phyloP scores from a whole-genome alignment of 2,888 invertebrate species.

The Athalia rosae region DNA sequence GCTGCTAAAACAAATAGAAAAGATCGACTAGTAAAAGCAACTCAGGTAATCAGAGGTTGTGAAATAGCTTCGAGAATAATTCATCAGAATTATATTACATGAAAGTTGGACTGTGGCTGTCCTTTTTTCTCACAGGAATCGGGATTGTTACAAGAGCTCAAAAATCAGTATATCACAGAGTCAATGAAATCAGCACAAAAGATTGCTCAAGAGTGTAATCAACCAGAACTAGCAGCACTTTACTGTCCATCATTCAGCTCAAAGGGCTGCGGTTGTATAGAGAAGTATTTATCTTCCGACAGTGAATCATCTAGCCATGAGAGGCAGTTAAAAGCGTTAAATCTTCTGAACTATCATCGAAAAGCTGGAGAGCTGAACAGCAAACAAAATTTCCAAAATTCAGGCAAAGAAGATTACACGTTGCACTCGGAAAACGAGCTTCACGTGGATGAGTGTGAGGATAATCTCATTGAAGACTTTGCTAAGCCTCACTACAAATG shows the following conservation, averaged over 20 bases:
- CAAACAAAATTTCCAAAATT: constrained; percentile 9
- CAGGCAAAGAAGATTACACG: neutral
- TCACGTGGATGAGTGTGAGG: constrained; percentile 23
- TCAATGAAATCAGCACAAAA: constrained; percentile 30
- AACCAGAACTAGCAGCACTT: constrained; percentile 18
- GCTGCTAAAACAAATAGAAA: constrained; percentile 13
- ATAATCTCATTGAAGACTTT: constrained; percentile 22
- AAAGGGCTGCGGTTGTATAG: constrained; percentile 32
- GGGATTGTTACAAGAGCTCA: constrained; percentile 6
- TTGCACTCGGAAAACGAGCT: constrained; percentile 9
- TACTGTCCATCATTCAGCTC: constrained; percentile 28
- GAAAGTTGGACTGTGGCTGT: too few relatives aligned
- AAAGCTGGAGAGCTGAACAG: constrained; percentile 29
- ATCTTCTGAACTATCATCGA: constrained; percentile 25
- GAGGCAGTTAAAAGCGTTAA: constrained; percentile 21
- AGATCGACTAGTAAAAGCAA: constrained; percentile 8
- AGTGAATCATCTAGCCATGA: constrained; percentile 7
- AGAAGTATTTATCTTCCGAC: constrained; percentile 26
- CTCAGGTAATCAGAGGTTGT: neutral
- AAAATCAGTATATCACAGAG: constrained; percentile 20
- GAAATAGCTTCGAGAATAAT: too few relatives aligned
- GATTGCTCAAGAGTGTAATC: constrained; percentile 23
- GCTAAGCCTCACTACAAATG: constrained; percentile 32
- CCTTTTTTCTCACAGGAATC: constrained; percentile 16
- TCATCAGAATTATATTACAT: too few relatives aligned